phyloP scores from a whole-genome alignment of 2,888 invertebrate species.

The Lasius fuliginosus region DNA sequence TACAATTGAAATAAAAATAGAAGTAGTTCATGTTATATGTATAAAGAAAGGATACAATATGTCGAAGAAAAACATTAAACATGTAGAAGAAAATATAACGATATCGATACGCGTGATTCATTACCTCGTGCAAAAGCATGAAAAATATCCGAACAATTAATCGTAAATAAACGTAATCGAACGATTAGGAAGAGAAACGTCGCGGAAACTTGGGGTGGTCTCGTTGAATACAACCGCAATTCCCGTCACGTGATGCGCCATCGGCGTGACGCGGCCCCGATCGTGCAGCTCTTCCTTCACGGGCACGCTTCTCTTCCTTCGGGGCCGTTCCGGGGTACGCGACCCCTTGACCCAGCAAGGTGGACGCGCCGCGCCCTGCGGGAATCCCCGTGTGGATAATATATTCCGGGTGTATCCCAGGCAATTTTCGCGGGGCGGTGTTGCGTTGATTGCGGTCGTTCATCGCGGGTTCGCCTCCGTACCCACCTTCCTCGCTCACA shows the following conservation, averaged over 20 bases:
- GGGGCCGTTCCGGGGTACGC: slow-evolving; percentile 72
- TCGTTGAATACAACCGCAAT: slow-evolving; percentile 53
- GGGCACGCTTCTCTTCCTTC: slow-evolving; percentile 76
- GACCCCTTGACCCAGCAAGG: slow-evolving; percentile 74
- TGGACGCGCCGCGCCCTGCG: slow-evolving; percentile 72
- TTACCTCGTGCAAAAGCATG: background rate
- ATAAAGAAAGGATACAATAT: background rate
- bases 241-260: slow-evolving; percentile 65
- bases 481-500: slow-evolving; percentile 45
- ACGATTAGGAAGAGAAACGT: slow-evolving; percentile 49
- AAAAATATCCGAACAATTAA: background rate
- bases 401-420: slow-evolving; percentile 81
- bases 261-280: slow-evolving; percentile 44
- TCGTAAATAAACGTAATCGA: background rate
- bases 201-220: slow-evolving; percentile 64
- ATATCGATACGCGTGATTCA: background rate
- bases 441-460: slow-evolving; percentile 85
- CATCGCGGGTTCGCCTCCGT: slow-evolving; percentile 80
- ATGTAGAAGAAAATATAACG: too few species aligned
- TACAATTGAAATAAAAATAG: background rate
- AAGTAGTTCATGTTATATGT: background rate
- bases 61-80: background rate
- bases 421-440: slow-evolving; percentile 84
- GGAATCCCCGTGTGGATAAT: slow-evolving; percentile 79
- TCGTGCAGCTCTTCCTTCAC: slow-evolving; percentile 69